These are phyloP conservation scores for Ectemnius continuus DNA, from an alignment of 2,888 invertebrate genomes.

Conservation along the genomic window DNA sequence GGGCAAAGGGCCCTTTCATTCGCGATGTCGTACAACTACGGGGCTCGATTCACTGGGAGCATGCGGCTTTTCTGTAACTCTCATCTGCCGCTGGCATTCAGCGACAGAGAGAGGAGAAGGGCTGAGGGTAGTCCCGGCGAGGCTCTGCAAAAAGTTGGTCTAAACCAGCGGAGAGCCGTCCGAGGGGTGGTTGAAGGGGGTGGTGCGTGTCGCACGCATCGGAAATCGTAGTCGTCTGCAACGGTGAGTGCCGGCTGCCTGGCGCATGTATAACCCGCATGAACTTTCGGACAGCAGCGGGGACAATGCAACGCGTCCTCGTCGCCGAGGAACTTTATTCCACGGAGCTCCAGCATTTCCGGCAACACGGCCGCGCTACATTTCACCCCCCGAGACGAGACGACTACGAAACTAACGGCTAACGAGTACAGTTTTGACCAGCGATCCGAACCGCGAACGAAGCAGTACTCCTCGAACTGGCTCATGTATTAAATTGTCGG, in stretches of 20 bases:
- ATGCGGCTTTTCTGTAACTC: no score
- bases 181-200: not conserved
- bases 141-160: not conserved
- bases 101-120: no score
- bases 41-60: no score
- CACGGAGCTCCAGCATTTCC: not conserved
- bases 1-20: no score
- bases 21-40: no score
- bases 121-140: no score
- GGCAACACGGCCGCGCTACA: not conserved
- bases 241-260: not conserved
- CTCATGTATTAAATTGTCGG: not conserved
- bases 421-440: constrained; percentile 18
- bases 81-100: no score
- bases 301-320: constrained; percentile 13
- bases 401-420: constrained; percentile 13
- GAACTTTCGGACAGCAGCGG: constrained; percentile 18
- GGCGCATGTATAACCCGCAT: no score
- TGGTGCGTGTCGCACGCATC: constrained; percentile 6
- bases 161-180: not conserved
- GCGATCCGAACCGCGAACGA: not conserved
- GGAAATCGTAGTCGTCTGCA: constrained; percentile 10
- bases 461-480: not conserved
- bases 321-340: constrained; percentile 10
- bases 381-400: not conserved